Evolutionary conservation across 2,113 vertebrate species (phyloP).

Genomic region (Chaetura pelagica): DNA sequence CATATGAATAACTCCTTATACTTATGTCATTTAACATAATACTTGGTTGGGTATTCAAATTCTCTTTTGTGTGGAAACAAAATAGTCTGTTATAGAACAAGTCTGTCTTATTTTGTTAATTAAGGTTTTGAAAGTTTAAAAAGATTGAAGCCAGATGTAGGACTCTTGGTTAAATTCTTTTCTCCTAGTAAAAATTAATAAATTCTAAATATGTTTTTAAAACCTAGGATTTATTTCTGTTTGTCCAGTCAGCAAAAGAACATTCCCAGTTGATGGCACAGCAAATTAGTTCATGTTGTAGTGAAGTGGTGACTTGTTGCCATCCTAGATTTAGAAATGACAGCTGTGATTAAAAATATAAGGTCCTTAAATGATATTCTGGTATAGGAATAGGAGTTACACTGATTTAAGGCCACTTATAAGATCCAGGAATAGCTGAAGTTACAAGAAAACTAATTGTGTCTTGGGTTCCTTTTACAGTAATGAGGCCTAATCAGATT

Average conservation of each 20-base stretch:
- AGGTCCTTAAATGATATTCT: background rate
- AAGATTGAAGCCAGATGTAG: background rate
- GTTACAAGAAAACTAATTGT: slow-evolving; percentile 7
- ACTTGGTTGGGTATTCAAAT: background rate
- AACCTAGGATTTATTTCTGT: background rate
- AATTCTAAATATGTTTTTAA: background rate
- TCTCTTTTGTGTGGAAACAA: background rate
- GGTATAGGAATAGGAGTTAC: background rate
- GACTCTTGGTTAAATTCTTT: background rate
- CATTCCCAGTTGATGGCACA: background rate
- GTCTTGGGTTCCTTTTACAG: background rate
- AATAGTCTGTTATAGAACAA: background rate
- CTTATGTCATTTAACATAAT: background rate
- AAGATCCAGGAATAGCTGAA: background rate
- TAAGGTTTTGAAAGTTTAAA: background rate
- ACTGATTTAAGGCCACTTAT: background rate
- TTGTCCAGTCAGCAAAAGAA: background rate
- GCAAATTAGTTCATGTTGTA: background rate
- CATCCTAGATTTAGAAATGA: background rate
- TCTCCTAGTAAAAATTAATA: background rate
- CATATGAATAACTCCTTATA: background rate
- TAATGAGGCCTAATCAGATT: background rate
- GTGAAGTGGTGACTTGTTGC: background rate
- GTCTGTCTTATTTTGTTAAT: background rate
- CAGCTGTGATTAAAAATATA: background rate